Evolutionary conservation across 2,113 vertebrate species (phyloP).

Genomic region (Dasyornis broadbenti): DNA sequence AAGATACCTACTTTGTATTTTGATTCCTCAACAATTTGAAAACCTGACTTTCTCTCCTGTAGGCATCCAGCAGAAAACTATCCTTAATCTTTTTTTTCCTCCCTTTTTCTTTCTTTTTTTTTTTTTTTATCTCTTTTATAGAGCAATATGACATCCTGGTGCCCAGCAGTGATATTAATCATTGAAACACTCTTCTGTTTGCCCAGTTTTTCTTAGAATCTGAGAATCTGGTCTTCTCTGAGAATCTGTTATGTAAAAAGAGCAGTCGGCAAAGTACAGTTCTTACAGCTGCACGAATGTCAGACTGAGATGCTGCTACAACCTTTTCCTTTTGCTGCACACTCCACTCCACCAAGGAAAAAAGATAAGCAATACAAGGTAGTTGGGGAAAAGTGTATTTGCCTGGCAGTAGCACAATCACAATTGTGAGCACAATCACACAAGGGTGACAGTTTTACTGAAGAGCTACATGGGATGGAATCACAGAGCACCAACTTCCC

Average conservation of each 20-base stretch:
- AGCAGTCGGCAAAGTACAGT: neutral
- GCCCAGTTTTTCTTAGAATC: neutral
- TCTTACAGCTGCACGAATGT: neutral
- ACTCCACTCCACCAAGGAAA: neutral
- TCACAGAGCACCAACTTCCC: neutral
- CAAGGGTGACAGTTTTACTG: neutral
- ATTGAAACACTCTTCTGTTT: neutral
- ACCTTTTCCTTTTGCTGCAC: neutral
- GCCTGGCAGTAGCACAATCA: neutral
- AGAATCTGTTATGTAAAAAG: neutral
- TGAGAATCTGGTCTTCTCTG: neutral
- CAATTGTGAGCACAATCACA: neutral
- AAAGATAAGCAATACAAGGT: neutral
- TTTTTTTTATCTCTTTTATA: neutral
- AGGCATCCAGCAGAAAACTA: neutral
- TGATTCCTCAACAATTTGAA: neutral
- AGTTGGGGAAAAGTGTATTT: neutral
- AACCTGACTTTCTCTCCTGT: neutral
- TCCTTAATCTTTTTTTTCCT: neutral
- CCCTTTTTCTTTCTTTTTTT: neutral
- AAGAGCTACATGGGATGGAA: neutral
- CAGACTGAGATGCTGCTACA: neutral
- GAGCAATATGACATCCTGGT: neutral
- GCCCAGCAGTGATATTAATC: conserved; percentile 24
- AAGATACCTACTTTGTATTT: neutral